Percentiles rank a stretch among this genome's conserved stretches.
phyloP scores from a whole-genome alignment of 2,113 vertebrate species.

The Danionella cerebrum region DNA sequence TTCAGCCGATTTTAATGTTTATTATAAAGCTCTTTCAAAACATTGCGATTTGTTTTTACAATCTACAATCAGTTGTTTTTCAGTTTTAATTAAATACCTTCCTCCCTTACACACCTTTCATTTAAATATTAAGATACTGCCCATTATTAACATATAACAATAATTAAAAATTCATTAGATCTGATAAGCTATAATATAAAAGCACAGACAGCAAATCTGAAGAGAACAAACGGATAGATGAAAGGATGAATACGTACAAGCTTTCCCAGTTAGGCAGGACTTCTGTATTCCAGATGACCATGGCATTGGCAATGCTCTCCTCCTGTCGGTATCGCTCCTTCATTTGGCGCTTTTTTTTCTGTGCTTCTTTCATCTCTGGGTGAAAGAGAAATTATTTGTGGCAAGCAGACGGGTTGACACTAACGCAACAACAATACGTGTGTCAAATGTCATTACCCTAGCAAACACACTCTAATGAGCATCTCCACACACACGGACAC shows the following conservation, averaged over 20 bases:
- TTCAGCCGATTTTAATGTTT: no score
- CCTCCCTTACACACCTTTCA: no score
- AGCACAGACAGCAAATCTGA: no score
- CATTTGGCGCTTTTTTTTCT: conserved; percentile 82
- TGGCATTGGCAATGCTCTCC: conserved; percentile 77
- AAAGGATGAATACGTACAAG: conserved; percentile 75
- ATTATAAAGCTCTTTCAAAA: no score
- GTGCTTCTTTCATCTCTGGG: conserved; percentile 80
- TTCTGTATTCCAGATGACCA: conserved; percentile 83
- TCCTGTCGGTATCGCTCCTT: conserved; percentile 80
- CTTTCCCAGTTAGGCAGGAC: conserved; percentile 81
- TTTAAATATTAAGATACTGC: no score
- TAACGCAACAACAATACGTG: background rate
- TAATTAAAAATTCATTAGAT: no score
- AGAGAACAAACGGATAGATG: no score
- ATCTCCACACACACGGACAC: background rate
- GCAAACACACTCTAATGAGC: background rate
- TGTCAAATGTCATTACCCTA: background rate
- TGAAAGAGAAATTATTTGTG: background rate
- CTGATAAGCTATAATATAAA: no score
- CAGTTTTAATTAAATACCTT: no score
- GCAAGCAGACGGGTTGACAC: background rate
- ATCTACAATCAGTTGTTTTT: no score
- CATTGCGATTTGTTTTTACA: no score
- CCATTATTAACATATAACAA: no score